Evolutionary conservation across 2,797 vertebrate species (phyloP), one percentile per base, ranked within the genome.

Genomic region (Eulemur coronatus): DNA sequence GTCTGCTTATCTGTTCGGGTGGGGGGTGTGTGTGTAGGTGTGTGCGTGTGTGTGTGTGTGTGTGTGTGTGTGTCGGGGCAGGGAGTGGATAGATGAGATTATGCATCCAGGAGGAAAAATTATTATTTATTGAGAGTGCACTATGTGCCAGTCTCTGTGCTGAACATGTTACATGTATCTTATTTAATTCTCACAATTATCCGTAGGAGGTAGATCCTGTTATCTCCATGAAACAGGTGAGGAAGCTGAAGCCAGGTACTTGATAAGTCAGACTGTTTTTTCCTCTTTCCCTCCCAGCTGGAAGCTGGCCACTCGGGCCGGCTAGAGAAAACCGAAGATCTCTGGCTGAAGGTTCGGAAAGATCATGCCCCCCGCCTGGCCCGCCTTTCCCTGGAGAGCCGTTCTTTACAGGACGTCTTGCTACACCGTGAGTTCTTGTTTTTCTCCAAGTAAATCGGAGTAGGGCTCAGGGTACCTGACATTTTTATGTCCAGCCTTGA

Each of bases 301-400:
- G 99, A 99, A 98, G 99, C 99, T 78, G 99, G 99, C 46, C 99
- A 99, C 98, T 99, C 99, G 0, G 99, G 99, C 28, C 99, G 99
- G 7, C 98, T 99, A 98, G 99, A 99, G 98, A 99, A 99, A 48
- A 99, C 99, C 0, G 99, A 99, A 98, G 99, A 99, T 97, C 98
- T 99, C 91, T 99, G 99, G 99, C 98, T 99, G 97, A 99, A 99
- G 57, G 99, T 99, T 92, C 99, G 99, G 95, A 99, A 99, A 96
- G 99, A 99, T 89, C 99, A 99, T 0, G 99, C 99, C 35, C 99
- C 99, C 0, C 99, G 99, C 0, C 98, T 99, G 61, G 99, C 99
- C 2, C 99, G 99, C 3, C 99, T 99, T 63, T 99, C 99, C 0
- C 97, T 99, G 97, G 99, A 99, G 98, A 99, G 99, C 98, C 99